These are phyloP conservation scores for Diaphora mendica DNA, from an alignment of 2,888 invertebrate species.

Conservation along the genomic window DNA sequence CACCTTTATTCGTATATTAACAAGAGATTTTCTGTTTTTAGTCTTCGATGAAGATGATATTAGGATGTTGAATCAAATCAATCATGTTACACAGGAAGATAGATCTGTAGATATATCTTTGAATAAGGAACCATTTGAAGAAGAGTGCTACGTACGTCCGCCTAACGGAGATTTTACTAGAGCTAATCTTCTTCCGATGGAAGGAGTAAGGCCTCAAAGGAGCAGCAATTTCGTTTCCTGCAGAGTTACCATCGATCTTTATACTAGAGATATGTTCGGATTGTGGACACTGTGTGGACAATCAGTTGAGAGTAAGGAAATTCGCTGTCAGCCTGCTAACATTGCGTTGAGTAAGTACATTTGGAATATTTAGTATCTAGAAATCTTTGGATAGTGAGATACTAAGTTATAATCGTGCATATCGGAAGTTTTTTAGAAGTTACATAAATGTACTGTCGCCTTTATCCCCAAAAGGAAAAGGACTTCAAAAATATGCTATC, in stretches of 20 bases:
- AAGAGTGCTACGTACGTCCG: conserved; percentile 37
- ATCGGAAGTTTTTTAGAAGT: too few species aligned
- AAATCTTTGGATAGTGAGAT: neutral
- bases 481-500: neutral
- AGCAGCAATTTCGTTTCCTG: conserved; percentile 48
- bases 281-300: conserved; percentile 44
- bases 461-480: too few species aligned
- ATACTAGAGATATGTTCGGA: conserved; percentile 39
- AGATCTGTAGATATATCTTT: conserved; percentile 37
- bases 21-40: neutral
- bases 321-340: conserved; percentile 42
- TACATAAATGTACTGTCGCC: too few species aligned
- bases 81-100: conserved; percentile 21
- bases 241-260: conserved; percentile 48
- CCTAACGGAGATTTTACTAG: conserved; percentile 25
- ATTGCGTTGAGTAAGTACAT: conserved; percentile 44
- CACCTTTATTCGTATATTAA: neutral
- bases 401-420: too few species aligned
- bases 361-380: neutral
- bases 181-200: conserved; percentile 7
- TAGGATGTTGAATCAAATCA: conserved; percentile 20
- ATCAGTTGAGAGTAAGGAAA: conserved; percentile 10
- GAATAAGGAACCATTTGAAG: conserved; percentile 33
- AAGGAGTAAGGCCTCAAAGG: conserved; percentile 22
- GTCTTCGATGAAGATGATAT: neutral